Base-by-base conservation (phyloP, 2,113 vertebrate genomes). In the Chitala chitala region DNA sequence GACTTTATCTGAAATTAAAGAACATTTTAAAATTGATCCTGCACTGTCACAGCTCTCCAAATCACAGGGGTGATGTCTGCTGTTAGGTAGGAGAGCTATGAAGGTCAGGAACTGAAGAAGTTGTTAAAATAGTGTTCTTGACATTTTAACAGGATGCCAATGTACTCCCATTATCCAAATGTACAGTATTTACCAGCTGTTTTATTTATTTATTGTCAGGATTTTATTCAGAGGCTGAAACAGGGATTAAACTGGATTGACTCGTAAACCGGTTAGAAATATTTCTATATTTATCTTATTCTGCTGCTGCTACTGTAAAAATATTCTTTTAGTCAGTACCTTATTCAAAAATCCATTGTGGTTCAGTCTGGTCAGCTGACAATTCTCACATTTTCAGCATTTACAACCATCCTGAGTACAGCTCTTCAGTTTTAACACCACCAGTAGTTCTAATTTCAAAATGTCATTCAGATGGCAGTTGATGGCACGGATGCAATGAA, bases 121-220 rank as follows among this genome's bases (percentile, higher is more conserved):
- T 50, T 51, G 33, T 61, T 36, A 50, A 73, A 73, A 50, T 73
- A 5, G 42, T 26, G 48, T 5, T 17, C 26, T 20, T 63, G 56
- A 24, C 2, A 7, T 50, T 61, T 63, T 50, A 73, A 63, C 22
- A 73, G 20, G 46, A 70, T 53, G 68, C 51, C 68, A 70, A 53
- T 29, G 36, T 53, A n/a, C 44, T 33, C 68, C 48, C 46, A 70
- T 53, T 69, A 69, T 24, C 44, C n/a, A 69, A 69, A 69, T 48
- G 42, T 69, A 22, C 44, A n/a, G n/a, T n/a, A n/a, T n/a, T n/a
- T n/a, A n/a, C n/a, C n/a, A n/a, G n/a, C n/a, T n/a, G n/a, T n/a
- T n/a, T n/a, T n/a, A n/a, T n/a, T n/a, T n/a, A n/a, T n/a, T n/a
- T n/a, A n/a, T n/a, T n/a, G n/a, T n/a, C n/a, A n/a, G n/a, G n/a